Evolutionary conservation across 2,113 vertebrate species (phyloP).

Genomic region (Pituophis catenifer): DNA sequence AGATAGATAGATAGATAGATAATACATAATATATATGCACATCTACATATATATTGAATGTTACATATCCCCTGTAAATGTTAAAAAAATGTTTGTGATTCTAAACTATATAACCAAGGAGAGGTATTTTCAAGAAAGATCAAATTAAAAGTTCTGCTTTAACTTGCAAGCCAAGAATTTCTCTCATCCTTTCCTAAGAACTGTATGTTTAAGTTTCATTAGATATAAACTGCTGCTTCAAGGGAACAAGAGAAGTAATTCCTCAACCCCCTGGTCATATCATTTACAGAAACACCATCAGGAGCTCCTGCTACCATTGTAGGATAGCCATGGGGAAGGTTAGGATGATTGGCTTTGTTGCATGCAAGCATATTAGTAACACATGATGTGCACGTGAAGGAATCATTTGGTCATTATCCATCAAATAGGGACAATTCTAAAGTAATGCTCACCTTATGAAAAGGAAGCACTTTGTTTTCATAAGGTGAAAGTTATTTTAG

Average conservation of each 20-base stretch:
- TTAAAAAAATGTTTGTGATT: not conserved
- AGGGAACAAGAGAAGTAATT: accelerated
- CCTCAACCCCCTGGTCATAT: not conserved
- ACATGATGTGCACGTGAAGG: constrained; percentile 26
- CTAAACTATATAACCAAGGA: not conserved
- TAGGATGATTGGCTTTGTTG: not conserved
- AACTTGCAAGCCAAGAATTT: not conserved
- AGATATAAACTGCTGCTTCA: not conserved
- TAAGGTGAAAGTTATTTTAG: not conserved
- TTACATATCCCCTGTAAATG: not conserved
- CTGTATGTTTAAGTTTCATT: accelerated
- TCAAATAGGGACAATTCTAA: constrained; percentile 11
- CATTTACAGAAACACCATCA: not conserved
- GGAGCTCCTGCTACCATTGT: accelerated
- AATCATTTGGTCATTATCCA: constrained; percentile 14
- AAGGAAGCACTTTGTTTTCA: not conserved
- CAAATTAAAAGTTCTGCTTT: not conserved
- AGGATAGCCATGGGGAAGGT: accelerated
- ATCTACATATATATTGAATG: not conserved
- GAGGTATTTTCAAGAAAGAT: not conserved
- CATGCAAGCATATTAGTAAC: not conserved
- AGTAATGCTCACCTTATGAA: not conserved
- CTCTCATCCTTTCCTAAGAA: accelerated
- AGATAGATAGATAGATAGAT: not conserved
- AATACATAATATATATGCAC: not conserved